Evolutionary conservation across 2,797 vertebrate species (phyloP), one percentile per base, ranked within the genome.

Genomic region (Hemitrygon akajei): DNA sequence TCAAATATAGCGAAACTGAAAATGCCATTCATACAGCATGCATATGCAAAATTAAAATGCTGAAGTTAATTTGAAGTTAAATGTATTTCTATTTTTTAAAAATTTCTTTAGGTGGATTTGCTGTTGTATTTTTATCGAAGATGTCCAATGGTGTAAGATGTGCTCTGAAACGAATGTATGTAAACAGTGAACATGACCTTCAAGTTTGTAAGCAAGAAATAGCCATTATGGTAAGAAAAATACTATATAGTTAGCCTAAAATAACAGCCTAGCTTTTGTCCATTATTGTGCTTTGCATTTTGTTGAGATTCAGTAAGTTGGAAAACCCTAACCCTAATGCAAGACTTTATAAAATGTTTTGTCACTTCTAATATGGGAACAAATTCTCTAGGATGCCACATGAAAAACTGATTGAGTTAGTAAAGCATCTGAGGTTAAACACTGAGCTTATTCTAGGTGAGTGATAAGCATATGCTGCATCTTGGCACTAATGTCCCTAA

Each of bases 121-220:
- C 99, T 7, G 98, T 99, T 11, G 99, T 99, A 34, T 99, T 99
- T 95, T 97, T 99, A 94, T 98, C 99, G 94, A 98, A 98, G 94
- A 98, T 98, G 34, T 98, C 98, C 97, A 98, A 98, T 94, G 98
- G 98, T 25, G 95, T 98, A 94, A 98, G 98, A 40, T 99, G 98
- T 95, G 99, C 99, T 93, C 97, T 99, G 69, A 99, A 99, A 97
- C 97, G 99, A 95, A 99, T 99, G 99, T 99, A 99, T 11, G 99
- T 99, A 96, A 99, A 99, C 96, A 98, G 98, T 0, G 99, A 99
- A 95, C 96, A 99, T 0, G 99, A 99, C 96, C 96, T 99, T 94
- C 98, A 98, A 94, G 97, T 99, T 95, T 99, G 99, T 98, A 98
- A 99, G 95, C 97, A 98, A 95, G 99, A 99, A 95, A 99, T 99